phyloP scores from a whole-genome alignment of 2,797 vertebrate genomes.

The Syndactyla subalaris region DNA sequence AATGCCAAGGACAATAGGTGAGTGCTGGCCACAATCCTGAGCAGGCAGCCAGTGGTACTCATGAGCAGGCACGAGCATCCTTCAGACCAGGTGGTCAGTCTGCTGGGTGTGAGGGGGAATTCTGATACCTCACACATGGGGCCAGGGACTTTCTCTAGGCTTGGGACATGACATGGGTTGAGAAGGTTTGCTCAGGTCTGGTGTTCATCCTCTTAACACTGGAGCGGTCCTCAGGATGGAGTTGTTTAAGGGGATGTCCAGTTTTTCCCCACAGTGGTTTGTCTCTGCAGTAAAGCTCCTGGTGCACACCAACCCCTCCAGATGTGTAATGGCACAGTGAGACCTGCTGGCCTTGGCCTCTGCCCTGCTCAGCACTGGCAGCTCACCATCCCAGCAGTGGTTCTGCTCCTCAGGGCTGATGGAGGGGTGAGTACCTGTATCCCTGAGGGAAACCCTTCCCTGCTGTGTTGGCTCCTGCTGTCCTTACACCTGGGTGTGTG shows the following conservation, averaged over 20 bases:
- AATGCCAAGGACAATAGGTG: not conserved
- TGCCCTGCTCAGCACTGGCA: fast-evolving
- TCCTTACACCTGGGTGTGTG: not conserved
- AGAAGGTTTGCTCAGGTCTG: not conserved
- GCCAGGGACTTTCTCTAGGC: not conserved
- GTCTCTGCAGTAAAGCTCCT: not conserved
- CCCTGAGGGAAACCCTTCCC: not conserved
- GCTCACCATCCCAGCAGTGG: fast-evolving
- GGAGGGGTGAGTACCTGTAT: fast-evolving
- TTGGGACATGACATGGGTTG: fast-evolving
- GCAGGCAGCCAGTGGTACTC: not conserved
- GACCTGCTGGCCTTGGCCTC: not conserved
- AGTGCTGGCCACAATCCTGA: not conserved
- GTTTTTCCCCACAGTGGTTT: fast-evolving
- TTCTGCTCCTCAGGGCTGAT: not conserved
- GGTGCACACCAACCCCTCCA: not conserved
- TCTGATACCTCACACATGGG: fast-evolving
- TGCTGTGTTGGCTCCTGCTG: not conserved
- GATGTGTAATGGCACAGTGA: not conserved
- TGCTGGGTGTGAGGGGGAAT: not conserved
- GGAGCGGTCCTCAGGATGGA: not conserved
- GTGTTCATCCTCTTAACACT: fast-evolving
- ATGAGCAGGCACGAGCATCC: not conserved
- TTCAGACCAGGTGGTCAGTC: not conserved
- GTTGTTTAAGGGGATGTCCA: not conserved